Evolutionary conservation across 2,888 invertebrate species (phyloP), one percentile per base, ranked within the genome.

Genomic region (Phyllotreta striolata): DNA sequence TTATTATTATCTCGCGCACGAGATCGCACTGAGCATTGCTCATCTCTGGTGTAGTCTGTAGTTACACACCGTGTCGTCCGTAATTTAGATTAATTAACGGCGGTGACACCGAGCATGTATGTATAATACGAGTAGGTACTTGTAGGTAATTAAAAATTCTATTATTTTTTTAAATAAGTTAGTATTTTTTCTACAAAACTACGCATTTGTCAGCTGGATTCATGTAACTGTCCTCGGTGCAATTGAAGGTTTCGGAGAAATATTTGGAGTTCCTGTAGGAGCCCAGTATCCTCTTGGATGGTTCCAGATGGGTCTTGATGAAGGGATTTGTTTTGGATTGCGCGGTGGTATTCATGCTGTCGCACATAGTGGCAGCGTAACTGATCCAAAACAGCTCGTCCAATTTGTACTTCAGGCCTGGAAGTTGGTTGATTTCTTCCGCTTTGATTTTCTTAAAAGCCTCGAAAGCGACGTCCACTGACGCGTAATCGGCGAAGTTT

Each of bases 401-500:
- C 0, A 89, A 87, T 0, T 86, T 83, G 73, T 86, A 91, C 54
- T 57, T 87, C 83, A 1, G 92, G 81, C 69, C 72, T 0, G 93
- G 92, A 9, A 93, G 82, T 40, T 84, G 83, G 0, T 82, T 80
- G 72, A 92, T 92, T 0, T 82, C 82, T 7, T 87, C 83, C 6
- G 84, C 80, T 0, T 85, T 86, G 90, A 91, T 92, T 6, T 86
- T 85, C 55, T 87, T 84, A 79, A 93, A 93, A 0, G 93, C 93
- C 70, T 87, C 85, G 79, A 95, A 96, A 0, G 95, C 92, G 75
- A 92, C 89, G 77, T 93, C 93, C 67, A 94, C 87, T 0, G 95
- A 95, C 0, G 93, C 93, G 76, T 94, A 94, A 78, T 96, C 96
- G 0, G 95, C 95, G 59, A 96, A 93, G 78, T 95, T 95, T 79